A percentile compares a stretch with the other conserved stretches of the same genome.
These are phyloP conservation scores for Eilema caniola DNA, from an alignment of 2,888 invertebrate genomes.

Conservation along the genomic window DNA sequence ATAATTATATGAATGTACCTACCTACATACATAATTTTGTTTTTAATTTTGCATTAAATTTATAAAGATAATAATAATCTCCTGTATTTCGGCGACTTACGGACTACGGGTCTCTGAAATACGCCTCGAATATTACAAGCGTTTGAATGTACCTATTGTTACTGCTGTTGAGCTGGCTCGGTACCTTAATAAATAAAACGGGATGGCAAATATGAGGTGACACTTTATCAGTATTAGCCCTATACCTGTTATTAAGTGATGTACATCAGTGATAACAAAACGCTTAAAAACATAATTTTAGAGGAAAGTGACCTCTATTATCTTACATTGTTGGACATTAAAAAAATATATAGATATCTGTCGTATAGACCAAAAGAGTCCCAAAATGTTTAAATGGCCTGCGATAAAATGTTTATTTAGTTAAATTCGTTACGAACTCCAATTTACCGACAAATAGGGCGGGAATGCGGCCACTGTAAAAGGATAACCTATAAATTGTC, in stretches of 20 bases:
- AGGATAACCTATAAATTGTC: conserved; percentile 34
- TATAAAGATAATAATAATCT: not conserved
- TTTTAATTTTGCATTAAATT: not conserved
- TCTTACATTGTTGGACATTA: not conserved
- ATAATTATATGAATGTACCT: not conserved
- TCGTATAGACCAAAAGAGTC: not conserved
- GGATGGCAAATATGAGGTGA: too few relatives aligned
- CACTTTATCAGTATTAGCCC: not conserved
- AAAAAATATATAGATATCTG: not conserved
- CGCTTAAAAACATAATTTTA: not conserved
- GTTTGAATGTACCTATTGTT: too few relatives aligned
- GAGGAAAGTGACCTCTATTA: not conserved
- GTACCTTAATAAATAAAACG: too few relatives aligned
- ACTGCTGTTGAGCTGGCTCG: too few relatives aligned
- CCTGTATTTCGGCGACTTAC: not conserved
- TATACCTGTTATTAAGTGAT: not conserved
- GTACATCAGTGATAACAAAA: not conserved
- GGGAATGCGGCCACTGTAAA: conserved; percentile 26
- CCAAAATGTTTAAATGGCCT: not conserved
- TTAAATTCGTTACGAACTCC: conserved; percentile 13
- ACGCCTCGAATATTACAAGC: too few relatives aligned
- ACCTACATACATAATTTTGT: not conserved
- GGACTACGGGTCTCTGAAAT: not conserved
- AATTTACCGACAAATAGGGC: conserved; percentile 32
- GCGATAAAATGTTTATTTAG: not conserved